Evolutionary conservation across 2,888 invertebrate species (phyloP).

Genomic region (Coremacera marginata): DNA sequence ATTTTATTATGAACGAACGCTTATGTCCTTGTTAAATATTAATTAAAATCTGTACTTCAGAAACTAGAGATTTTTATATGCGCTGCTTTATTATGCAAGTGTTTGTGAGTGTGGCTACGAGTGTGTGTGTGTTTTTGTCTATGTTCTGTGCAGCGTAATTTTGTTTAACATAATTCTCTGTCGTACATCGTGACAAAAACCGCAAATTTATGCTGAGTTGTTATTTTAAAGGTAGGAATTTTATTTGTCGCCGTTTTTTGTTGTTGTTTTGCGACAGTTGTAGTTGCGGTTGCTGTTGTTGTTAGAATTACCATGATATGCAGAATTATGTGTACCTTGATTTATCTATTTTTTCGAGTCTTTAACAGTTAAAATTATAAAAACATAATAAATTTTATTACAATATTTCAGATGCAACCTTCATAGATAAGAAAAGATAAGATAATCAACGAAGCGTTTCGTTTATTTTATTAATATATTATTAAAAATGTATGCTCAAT

Average conservation of each 20-base stretch:
- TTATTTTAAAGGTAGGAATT: slow-evolving; percentile 20
- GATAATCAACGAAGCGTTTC: too few relatives aligned
- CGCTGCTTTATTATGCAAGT: slow-evolving; percentile 8
- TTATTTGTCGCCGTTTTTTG: neutral
- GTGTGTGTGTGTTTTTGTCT: slow-evolving; percentile 14
- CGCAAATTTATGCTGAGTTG: slow-evolving; percentile 32
- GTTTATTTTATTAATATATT: too few relatives aligned
- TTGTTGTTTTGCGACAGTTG: neutral
- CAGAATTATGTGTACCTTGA: too few relatives aligned
- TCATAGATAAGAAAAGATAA: too few relatives aligned
- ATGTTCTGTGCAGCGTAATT: slow-evolving; percentile 8
- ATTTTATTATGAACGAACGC: slow-evolving; percentile 41
- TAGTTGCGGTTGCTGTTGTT: neutral
- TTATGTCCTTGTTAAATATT: slow-evolving; percentile 64
- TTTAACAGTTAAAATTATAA: too few relatives aligned
- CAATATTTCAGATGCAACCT: too few relatives aligned
- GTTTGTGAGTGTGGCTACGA: neutral
- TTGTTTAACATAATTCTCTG: slow-evolving; percentile 35
- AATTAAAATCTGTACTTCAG: slow-evolving; percentile 58
- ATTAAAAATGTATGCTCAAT: too few relatives aligned
- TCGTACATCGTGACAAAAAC: slow-evolving; percentile 32
- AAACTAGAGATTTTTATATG: neutral
- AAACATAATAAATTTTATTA: too few relatives aligned
- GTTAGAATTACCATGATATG: neutral
- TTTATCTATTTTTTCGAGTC: too few relatives aligned